Base-by-base conservation (phyloP, 2,797 vertebrate species). In the Oophaga sylvatica region DNA sequence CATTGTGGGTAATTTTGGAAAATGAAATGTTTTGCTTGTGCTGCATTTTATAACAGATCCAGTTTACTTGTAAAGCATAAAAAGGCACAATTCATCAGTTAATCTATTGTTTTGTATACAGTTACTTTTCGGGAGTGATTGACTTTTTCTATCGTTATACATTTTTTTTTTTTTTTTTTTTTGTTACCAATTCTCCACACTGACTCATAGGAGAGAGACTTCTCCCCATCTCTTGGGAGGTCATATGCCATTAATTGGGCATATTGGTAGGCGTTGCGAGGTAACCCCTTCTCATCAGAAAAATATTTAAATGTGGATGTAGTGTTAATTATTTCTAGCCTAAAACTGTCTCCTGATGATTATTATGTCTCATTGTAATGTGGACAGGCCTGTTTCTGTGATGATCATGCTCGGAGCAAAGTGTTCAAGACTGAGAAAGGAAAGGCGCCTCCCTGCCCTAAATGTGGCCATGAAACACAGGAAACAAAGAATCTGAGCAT, bases 401-500 rank as follows among this genome's bases (percentile, higher is more conserved):
- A 97, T 0, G 98, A 99, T 87, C 98, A 99, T 0, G 96, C 96
- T 88, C 96, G 97, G 86, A 99, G 98, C 92, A 99, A 99, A 85
- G 97, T 99, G 48, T 99, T 98, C 92, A 99, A 99, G 90, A 97
- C 98, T 87, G 98, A 99, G 91, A 99, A 99, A 86, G 97, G 98
- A 81, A 98, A 97, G 90, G 95, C 95, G 7, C 98, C 97, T 41
- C 97, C 98, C 0, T 99, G 98, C 88, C 98, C 98, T 2, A 99
- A 99, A 91, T 99, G 98, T 90, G 98, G 98, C 31, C 98, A 99
- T 1, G 97, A 99, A 94, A 99, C 98, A 0, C 98, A 99, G 93
- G 96, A 99, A 94, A 99, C 98, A 56, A 99, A 99, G 94, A 97
- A 99, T 90, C 96, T 99, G 85, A 99, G 98, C 98, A 99, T 99